phyloP scores from a whole-genome alignment of 2,888 invertebrate species.

The Nudaria mundana region DNA sequence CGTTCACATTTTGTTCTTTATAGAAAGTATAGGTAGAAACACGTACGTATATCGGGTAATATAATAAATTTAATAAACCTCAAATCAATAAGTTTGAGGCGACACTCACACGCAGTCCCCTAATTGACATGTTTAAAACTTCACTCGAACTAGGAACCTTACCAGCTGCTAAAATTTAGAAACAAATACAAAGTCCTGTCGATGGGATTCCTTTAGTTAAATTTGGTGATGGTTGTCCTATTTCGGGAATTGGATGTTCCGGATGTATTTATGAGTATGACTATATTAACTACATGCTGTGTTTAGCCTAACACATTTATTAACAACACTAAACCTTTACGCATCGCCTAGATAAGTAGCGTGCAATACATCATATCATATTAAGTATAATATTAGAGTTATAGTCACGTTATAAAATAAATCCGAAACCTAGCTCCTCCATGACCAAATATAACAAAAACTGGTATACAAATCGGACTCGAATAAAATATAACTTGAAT shows the following conservation, averaged over 20 bases:
- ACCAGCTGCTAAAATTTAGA: slow-evolving; percentile 80
- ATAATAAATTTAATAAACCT: slow-evolving; percentile 33
- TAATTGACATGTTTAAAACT: slow-evolving; percentile 80
- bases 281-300: slow-evolving; percentile 22
- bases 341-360: slow-evolving; percentile 10
- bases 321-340: slow-evolving; percentile 25
- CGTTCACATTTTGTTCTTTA: slow-evolving; percentile 58
- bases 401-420: slow-evolving; percentile 30
- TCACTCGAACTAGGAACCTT: slow-evolving; percentile 82
- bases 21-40: slow-evolving; percentile 37
- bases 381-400: slow-evolving; percentile 1
- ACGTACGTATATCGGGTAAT: slow-evolving; percentile 46
- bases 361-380: slow-evolving; percentile 1
- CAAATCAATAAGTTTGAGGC: slow-evolving; percentile 54
- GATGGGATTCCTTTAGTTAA: slow-evolving; percentile 49
- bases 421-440: slow-evolving; percentile 44
- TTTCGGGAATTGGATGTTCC: slow-evolving; percentile 36
- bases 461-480: slow-evolving; percentile 49
- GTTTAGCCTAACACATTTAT: slow-evolving; percentile 19
- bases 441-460: slow-evolving; percentile 54
- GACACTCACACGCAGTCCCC: slow-evolving; percentile 78
- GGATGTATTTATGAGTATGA: slow-evolving; percentile 34
- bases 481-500: slow-evolving; percentile 47
- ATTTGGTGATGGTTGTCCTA: slow-evolving; percentile 51
- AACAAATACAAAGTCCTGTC: slow-evolving; percentile 62